Evolutionary conservation across 2,888 invertebrate genomes (phyloP).

Genomic region (Cataglyphis livida): DNA sequence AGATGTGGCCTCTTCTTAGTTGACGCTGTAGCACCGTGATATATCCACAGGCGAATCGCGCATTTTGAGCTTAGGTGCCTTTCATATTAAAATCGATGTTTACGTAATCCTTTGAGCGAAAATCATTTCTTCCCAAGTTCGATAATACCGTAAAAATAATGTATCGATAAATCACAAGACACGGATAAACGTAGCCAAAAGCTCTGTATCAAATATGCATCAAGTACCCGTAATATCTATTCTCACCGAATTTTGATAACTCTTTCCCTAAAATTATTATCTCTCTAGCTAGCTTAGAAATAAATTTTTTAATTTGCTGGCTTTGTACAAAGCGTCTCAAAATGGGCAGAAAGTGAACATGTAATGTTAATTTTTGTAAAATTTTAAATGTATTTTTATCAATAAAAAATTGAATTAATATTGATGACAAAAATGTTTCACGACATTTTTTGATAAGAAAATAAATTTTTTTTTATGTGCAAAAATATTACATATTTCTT

Average conservation of each 20-base stretch:
- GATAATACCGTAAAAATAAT: constrained; percentile 22
- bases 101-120: constrained; percentile 14
- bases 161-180: constrained; percentile 15
- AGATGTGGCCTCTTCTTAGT: constrained; percentile 57
- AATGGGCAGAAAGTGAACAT: constrained; percentile 11
- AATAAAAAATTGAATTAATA: neutral
- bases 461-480: neutral
- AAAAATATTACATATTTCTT: too few relatives aligned
- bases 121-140: constrained; percentile 21
- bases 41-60: constrained; percentile 63
- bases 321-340: constrained; percentile 1
- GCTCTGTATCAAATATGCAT: neutral
- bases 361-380: constrained; percentile 26
- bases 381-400: constrained; percentile 24
- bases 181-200: neutral
- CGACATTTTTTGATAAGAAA: neutral
- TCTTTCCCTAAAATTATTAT: constrained; percentile 34
- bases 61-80: constrained; percentile 42
- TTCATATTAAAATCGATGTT: constrained; percentile 64
- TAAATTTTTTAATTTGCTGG: constrained; percentile 40
- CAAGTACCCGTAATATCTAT: constrained; percentile 7
- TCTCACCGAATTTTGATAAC: constrained; percentile 15
- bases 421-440: neutral
- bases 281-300: constrained; percentile 9
- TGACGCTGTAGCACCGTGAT: constrained; percentile 61